Evolutionary conservation across 92 coral and sea anemone genomes (phyloP).

Genomic region (Zoanthus solanderi): DNA sequence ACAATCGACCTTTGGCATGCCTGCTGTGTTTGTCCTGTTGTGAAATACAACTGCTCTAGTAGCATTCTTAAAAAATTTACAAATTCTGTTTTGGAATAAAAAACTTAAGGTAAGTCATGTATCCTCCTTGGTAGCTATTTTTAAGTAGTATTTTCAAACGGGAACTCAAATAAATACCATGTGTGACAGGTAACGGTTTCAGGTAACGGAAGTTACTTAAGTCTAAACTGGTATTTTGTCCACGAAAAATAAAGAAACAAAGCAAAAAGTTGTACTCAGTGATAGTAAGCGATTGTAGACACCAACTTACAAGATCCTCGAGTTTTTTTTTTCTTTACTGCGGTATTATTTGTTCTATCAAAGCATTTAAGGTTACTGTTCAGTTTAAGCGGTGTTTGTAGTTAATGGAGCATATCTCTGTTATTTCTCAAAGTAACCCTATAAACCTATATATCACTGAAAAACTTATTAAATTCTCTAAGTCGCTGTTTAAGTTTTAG

Average conservation of each 20-base stretch:
- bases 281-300: neutral
- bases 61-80: conserved; percentile 5
- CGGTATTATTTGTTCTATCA: no score
- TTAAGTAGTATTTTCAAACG: neutral
- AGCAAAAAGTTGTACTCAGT: conserved; percentile 4
- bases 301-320: neutral
- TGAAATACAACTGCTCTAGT: conserved; percentile 4
- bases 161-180: conserved; percentile 3
- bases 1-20: conserved; percentile 9
- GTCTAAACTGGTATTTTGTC: conserved; percentile 1
- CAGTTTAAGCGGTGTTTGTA: no score
- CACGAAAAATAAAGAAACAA: conserved; percentile 6
- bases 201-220: conserved; percentile 3
- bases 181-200: conserved; percentile 9
- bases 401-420: no score
- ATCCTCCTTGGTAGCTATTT: neutral
- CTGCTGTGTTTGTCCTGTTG: conserved; percentile 5
- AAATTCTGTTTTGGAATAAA: neutral
- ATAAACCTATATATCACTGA: no score
- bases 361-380: no score
- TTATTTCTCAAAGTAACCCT: no score
- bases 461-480: no score
- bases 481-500: no score
- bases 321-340: neutral
- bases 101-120: neutral